Conservation (phyloP, 2,888 invertebrate species). For the Iselma pallidipennis region DNA sequence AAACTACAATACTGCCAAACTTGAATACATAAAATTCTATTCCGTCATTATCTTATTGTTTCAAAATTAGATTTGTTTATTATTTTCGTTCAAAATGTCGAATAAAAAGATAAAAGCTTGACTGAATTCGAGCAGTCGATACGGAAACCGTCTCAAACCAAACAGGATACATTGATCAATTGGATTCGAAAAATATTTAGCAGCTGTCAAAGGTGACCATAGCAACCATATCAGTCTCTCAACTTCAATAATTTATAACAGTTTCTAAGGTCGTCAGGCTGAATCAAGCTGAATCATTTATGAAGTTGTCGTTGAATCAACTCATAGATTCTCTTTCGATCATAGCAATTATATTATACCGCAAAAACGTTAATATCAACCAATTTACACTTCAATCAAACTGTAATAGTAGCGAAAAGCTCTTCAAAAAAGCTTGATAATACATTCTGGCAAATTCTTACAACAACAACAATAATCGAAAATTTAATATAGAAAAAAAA, state of each 20-base stretch:
- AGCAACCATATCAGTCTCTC: background rate
- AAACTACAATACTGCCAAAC: too few species aligned
- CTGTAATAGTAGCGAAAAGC: too few species aligned
- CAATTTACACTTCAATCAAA: background rate
- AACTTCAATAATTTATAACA: background rate
- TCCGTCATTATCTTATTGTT: too few species aligned
- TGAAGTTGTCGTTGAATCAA: background rate
- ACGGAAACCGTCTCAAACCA: background rate
- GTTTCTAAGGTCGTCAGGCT: background rate
- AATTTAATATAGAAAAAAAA: too few species aligned
- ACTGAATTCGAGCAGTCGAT: background rate
- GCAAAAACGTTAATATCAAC: too few species aligned
- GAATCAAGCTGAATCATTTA: background rate
- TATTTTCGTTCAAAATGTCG: background rate
- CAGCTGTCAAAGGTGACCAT: background rate
- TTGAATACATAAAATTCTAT: too few species aligned
- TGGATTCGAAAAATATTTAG: background rate
- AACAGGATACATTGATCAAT: background rate
- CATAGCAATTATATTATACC: background rate
- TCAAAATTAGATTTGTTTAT: background rate
- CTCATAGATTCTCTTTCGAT: background rate
- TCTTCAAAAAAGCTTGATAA: too few species aligned
- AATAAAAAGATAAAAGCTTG: background rate
- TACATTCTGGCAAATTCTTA: too few species aligned
- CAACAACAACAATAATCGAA: too few species aligned